Base-by-base conservation (phyloP, 2,888 invertebrate species). In the Poecilus cupreus region DNA sequence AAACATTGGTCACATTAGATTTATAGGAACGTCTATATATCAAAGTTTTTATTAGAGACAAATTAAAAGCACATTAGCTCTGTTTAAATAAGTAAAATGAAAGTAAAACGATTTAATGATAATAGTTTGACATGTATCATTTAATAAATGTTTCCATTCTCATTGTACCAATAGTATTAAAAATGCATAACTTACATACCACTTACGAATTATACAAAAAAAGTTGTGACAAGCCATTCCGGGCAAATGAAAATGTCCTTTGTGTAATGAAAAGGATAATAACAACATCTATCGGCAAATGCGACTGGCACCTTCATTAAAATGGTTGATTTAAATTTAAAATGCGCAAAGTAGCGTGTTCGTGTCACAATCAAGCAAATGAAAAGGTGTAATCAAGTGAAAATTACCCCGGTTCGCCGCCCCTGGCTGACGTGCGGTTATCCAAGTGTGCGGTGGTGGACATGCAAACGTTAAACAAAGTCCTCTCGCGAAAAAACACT, bases 331-430 rank as follows among this genome's bases (percentile, higher is more conserved):
- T 77, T 77, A 64, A 80, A 72, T 80, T 80, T 80, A 80, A 80
- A 80, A 80, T 80, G 72, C 57, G 51, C 37, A 70, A 72, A 57
- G 43, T 72, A 37, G 39, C 20, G 24, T 68, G 70, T 80, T 72
- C 80, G 80, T 72, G 80, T 70, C 26, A 11, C 80, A 80, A 80
- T 80, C 80, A 80, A 64, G 54, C 43, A 80, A 80, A 80, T 80
- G 80, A 80, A 80, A 80, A 80, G 80, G 70, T 80, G 80, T 80
- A 80, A 80, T 80, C 80, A 80, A 26, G 72, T 80, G 80, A 72
- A 79, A 79, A 79, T 79, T 79, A 70, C 79, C 78, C 39, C 39
- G 32, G 37, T 43, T 39, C 18, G 70, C 43, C 74, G 43, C 74
- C 49, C 46, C 74, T 74, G 74, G 43, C 49, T 74, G 74, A 74